Percentiles rank a stretch among this genome's conserved stretches.
phyloP scores from a whole-genome alignment of 2,888 invertebrate species.

The Rhodophaea formosa region DNA sequence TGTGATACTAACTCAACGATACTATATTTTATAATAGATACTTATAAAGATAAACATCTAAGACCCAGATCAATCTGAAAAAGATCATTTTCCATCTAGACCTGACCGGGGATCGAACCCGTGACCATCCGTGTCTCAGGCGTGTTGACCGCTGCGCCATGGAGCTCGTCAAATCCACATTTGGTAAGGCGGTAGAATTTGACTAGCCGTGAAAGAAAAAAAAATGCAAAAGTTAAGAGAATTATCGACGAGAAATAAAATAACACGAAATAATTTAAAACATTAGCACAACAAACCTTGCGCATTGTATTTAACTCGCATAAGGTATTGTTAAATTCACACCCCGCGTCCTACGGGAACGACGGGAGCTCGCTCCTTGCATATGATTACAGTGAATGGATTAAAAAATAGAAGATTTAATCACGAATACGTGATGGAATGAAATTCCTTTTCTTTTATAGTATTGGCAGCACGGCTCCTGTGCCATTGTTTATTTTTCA shows the following conservation, averaged over 20 bases:
- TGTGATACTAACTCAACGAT: no score
- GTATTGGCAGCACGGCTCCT: constrained; percentile 4
- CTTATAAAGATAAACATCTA: no score
- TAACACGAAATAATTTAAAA: not conserved
- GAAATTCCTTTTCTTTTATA: constrained; percentile 7
- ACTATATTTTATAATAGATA: no score
- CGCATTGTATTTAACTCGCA: not conserved
- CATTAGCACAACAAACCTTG: not conserved
- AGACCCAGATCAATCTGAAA: no score
- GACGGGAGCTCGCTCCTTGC: constrained; percentile 15
- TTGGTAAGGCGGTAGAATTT: no score
- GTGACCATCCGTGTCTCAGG: no score
- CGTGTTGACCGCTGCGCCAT: no score
- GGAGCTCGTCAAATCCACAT: no score
- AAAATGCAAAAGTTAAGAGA: not conserved
- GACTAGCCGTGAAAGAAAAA: no score
- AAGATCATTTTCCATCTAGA: no score
- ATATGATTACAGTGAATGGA: constrained; percentile 31
- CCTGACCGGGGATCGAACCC: no score
- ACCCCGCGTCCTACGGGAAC: not conserved
- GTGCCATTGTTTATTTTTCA: constrained; percentile 2
- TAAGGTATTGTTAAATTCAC: not conserved
- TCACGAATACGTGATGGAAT: constrained; percentile 13
- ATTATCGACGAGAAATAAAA: not conserved
- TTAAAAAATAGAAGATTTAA: constrained; percentile 27